phyloP scores from a whole-genome alignment of 1,140 invertebrate species.

The Magallana gigas region DNA sequence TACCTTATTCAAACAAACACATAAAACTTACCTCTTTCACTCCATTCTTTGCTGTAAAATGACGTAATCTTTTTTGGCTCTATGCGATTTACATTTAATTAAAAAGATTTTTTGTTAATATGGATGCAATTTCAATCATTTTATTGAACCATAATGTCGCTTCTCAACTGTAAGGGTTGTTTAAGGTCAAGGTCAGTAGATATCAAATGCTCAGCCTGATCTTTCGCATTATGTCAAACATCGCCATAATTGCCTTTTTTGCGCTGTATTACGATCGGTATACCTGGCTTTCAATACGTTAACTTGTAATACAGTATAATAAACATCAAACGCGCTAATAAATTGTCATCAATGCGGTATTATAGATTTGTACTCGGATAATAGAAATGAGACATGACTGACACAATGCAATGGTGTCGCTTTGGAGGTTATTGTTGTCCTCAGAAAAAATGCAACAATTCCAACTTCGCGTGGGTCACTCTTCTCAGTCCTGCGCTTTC shows the following conservation, averaged over 20 bases:
- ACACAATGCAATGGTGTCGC: not conserved
- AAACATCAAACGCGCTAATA: not conserved
- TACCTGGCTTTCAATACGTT: not conserved
- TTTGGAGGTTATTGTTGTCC: not conserved
- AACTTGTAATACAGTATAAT: constrained; percentile 15
- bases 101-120: constrained; percentile 6
- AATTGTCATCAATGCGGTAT: constrained; percentile 14
- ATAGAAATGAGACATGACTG: not conserved
- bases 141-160: not conserved
- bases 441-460: constrained; percentile 18
- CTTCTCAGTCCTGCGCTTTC: not conserved
- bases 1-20: not conserved
- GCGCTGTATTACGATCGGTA: not conserved
- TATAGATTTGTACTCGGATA: constrained; percentile 12
- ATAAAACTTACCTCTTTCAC: not conserved
- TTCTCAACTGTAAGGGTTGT: not conserved
- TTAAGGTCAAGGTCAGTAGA: not conserved
- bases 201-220: not conserved
- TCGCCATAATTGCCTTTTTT: not conserved
- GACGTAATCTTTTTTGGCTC: not conserved
- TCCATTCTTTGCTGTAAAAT: not conserved
- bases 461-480: constrained; percentile 20
- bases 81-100: not conserved
- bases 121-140: constrained; percentile 8
- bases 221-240: not conserved